phyloP scores from a whole-genome alignment of 2,888 invertebrate genomes.

The Glyphotaelius pellucidus region DNA sequence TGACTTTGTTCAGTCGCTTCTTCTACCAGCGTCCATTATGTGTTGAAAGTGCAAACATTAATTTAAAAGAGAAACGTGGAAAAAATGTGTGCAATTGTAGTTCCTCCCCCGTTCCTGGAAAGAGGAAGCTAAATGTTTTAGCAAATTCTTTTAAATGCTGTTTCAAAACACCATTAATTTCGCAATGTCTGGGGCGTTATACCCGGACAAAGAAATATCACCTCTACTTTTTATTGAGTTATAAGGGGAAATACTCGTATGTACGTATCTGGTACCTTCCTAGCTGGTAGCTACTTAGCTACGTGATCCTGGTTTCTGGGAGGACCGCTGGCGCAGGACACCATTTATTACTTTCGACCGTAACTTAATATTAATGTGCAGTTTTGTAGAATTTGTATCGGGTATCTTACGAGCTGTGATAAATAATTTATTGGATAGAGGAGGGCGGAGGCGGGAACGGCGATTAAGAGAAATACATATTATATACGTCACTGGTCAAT shows the following conservation, averaged over 20 bases:
- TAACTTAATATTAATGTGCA: neutral
- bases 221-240: constrained; percentile 28
- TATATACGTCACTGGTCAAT: neutral
- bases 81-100: constrained; percentile 43
- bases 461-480: neutral
- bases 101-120: neutral
- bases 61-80: constrained; percentile 22
- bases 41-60: constrained; percentile 40
- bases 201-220: constrained; percentile 44
- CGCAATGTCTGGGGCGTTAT: constrained; percentile 27
- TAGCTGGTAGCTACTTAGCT: neutral
- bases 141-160: constrained; percentile 46
- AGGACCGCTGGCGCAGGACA: neutral
- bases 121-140: constrained; percentile 30
- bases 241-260: neutral
- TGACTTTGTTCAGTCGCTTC: constrained; percentile 39
- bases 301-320: neutral
- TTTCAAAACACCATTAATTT: constrained; percentile 45
- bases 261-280: neutral
- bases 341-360: neutral
- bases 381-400: constrained; percentile 2
- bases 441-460: neutral
- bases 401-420: neutral
- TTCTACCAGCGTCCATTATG: constrained; percentile 28
- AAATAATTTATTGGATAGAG: neutral